Evolutionary conservation across 2,797 vertebrate genomes (phyloP), one percentile per base, ranked within the genome.

Genomic region (Rhadinocentrus ornatus): DNA sequence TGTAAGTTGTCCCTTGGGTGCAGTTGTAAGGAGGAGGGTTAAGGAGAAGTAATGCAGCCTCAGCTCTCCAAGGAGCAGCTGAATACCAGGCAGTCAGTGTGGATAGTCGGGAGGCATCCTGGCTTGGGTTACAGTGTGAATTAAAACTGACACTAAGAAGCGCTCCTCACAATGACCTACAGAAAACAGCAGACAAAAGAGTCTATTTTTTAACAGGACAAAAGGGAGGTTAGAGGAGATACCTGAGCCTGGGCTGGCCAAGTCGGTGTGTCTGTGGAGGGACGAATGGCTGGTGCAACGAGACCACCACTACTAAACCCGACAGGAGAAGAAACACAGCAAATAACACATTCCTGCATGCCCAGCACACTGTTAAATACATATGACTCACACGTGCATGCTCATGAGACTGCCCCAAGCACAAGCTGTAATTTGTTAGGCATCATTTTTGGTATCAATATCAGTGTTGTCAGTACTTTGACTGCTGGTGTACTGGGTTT

Each of bases 131-230:
- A 95, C 96, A 92, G 92, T 89, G 93, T 92, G 94, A 96, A 96
- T 96, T 96, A 95, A 95, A 95, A 94, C 91, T 94, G 95, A 96
- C 95, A 95, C 95, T 95, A 95, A 96, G 93, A 96, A 94, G 94
- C 92, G 94, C 93, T 95, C 94, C 90, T 92, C 88, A 93, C 93
- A 95, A 95, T 95, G 94, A 95, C 95, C 95, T 90, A 92, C 93
- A 93, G 93, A 93, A 92, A 94, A 84, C 75, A 80, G 87, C 85
- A 93, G 89, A 96, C 95, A 96, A 96, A 94, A 93, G 94, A 81
- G 86, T 60, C 93, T 88, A 95, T 96, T 97, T 94, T 95, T 84
- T 75, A 87, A 86, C 82, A 69, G 94, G 92, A 95, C 94, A 96
- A 96, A 96, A 88, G 92, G 89, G 93, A 94, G 93, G 93, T 94